These are phyloP conservation scores for Cancer borealis DNA, from an alignment of 2,888 invertebrate genomes.

Conservation along the genomic window DNA sequence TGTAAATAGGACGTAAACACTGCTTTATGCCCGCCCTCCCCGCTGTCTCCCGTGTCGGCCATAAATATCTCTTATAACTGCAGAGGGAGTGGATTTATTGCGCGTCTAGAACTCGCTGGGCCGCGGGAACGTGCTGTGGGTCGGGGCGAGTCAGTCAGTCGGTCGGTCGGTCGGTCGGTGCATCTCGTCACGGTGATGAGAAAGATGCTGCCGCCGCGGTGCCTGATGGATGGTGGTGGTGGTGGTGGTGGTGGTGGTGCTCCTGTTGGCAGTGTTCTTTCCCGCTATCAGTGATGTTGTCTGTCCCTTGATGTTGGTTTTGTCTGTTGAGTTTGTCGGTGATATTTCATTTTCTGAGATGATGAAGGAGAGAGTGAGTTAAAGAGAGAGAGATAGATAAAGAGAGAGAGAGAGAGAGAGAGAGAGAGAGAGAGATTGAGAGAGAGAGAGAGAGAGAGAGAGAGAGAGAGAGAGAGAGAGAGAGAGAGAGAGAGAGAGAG, in stretches of 20 bases:
- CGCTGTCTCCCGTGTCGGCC: conserved; percentile 32
- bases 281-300: no score
- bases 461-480: conserved; percentile 31
- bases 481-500: conserved; percentile 37
- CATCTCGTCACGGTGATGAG: no score
- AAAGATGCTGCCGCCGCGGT: no score
- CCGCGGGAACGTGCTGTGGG: background rate
- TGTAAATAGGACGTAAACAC: conserved; percentile 22
- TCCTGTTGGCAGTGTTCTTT: no score
- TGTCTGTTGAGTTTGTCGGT: background rate
- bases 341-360: background rate
- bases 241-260: no score
- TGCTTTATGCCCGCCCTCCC: conserved; percentile 27
- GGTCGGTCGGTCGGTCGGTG: no score
- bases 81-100: background rate
- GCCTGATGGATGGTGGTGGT: no score
- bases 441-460: background rate
- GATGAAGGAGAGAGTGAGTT: background rate
- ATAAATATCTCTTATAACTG: conserved; percentile 32
- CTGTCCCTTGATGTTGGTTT: background rate
- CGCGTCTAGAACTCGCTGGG: background rate
- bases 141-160: no score
- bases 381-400: background rate
- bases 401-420: conserved; percentile 1
- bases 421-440: background rate